Evolutionary conservation across 1,140 invertebrate species (phyloP), one percentile per base, ranked within the genome.

Genomic region (Drosophila gunungcola): DNA sequence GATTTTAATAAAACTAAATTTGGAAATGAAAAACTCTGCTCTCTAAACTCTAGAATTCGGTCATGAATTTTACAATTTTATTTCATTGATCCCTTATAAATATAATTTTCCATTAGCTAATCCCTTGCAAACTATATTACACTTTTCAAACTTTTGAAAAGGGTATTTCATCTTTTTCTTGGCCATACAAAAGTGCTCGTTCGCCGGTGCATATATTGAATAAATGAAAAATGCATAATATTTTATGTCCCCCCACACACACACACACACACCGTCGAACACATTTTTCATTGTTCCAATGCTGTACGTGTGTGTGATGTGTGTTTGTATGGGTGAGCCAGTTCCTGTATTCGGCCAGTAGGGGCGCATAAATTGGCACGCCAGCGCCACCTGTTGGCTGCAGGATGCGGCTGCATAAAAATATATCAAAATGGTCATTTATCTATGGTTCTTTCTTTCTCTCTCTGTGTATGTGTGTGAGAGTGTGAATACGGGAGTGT

Each of bases 401-500:
- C 45, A 27, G 49, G 42, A 45, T 73, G 52, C 60, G 38, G 21
- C 49, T 81, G 67, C 68, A 86, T 86, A 78, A 70, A 80, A 86
- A 84, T 89, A 69, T 80, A 88, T 82, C 83, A 88, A 80, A 89
- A 82, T 60, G 80, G 76, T 52, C 68, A 88, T 88, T 88, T 80
- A 78, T 78, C 63, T 74, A 48, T 48, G 69, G 64, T 29, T 21
- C 63, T 21, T 1, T 2, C 39, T 13, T 29, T 21, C 63, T 21
- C 1, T 2, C 39, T 13, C 61, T 43, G 60, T 55, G 25, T 25
- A 2, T 4, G 38, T 9, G 61, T 43, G 60, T 58, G 32, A 36
- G 7, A 34, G 34, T 38, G 36, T 27, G 39, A 3, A 36, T 3
- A 7, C 10, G 56, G 10, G 36, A 3, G 54, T 27, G 39, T 45